These are phyloP conservation scores for Uloborus diversus DNA, from an alignment of 1,140 invertebrate species.

Conservation along the genomic window DNA sequence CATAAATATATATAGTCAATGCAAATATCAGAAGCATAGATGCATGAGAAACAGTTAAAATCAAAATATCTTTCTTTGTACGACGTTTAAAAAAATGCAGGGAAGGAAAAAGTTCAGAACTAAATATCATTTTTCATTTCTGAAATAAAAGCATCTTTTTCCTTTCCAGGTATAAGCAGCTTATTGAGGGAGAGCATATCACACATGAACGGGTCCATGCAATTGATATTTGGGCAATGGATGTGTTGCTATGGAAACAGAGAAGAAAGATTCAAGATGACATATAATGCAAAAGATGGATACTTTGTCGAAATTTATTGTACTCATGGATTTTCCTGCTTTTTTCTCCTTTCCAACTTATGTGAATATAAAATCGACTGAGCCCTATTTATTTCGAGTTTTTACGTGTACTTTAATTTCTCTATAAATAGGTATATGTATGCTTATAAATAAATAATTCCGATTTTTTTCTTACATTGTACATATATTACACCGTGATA, in stretches of 20 bases:
- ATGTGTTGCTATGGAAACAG: constrained; percentile 4
- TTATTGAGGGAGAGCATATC: background rate
- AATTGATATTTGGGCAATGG: constrained; percentile 1
- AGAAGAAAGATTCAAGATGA: background rate
- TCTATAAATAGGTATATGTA: background rate
- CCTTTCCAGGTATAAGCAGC: background rate
- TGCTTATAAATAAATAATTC: no score
- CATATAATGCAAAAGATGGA: background rate
- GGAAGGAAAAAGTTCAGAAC: background rate
- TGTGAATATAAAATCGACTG: background rate
- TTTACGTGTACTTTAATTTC: background rate
- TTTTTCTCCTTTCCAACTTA: no score
- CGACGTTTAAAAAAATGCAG: background rate
- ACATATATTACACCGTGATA: no score
- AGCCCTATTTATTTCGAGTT: background rate
- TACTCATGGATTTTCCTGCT: no score
- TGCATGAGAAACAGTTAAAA: no score
- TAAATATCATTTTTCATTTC: background rate
- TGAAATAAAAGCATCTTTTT: background rate
- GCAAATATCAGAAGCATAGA: no score
- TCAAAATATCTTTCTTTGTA: no score
- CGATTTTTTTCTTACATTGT: no score
- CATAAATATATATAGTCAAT: no score
- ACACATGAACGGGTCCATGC: background rate
- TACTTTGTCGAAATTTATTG: background rate